Evolutionary conservation across 2,113 vertebrate species (phyloP).

Genomic region (Dasyprocta punctata): DNA sequence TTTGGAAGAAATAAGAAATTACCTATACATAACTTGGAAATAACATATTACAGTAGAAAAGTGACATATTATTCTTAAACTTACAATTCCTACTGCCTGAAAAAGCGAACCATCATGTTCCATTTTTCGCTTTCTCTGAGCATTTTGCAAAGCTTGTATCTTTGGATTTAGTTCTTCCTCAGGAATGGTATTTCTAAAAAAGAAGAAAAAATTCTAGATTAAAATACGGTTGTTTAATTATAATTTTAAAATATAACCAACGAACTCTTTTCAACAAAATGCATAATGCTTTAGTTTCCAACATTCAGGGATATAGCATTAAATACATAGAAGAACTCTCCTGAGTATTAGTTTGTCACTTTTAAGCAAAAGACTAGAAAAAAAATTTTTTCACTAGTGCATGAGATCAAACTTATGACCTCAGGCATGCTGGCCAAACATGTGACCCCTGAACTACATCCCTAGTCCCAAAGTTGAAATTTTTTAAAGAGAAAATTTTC

Average conservation of each 20-base stretch:
- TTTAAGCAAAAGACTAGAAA: background rate
- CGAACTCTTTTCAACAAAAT: conserved; percentile 22
- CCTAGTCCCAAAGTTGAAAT: background rate
- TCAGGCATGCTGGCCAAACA: background rate
- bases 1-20: conserved; percentile 29
- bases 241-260: background rate
- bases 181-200: conserved; percentile 87
- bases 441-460: background rate
- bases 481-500: conserved; percentile 27
- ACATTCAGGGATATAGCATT: conserved; percentile 15
- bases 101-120: conserved; percentile 90
- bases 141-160: conserved; percentile 91
- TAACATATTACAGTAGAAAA: conserved; percentile 46
- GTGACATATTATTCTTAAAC: conserved; percentile 75
- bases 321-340: background rate
- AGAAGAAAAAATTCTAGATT: conserved; percentile 73
- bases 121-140: conserved; percentile 96
- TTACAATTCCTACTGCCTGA: conserved; percentile 94
- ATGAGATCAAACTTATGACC: background rate
- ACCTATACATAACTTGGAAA: conserved; percentile 2
- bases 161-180: conserved; percentile 91
- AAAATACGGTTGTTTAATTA: conserved; percentile 41
- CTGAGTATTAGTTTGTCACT: conserved; percentile 13
- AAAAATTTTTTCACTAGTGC: background rate
- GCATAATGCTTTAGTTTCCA: conserved; percentile 28